Base-by-base conservation (phyloP, 2,797 vertebrate genomes). In the Clarias pachynema region DNA sequence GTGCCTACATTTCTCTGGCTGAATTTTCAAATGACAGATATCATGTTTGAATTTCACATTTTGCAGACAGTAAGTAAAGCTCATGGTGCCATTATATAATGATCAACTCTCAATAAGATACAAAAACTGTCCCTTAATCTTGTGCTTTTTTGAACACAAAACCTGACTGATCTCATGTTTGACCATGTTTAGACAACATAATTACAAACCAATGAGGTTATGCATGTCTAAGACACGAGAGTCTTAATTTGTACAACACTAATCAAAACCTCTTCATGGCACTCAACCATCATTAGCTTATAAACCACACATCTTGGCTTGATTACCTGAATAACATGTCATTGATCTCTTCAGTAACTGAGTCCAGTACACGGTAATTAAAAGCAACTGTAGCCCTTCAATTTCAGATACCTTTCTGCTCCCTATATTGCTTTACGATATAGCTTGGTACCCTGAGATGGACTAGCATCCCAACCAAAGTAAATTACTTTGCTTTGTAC, bases 11-110 rank as follows among this genome's bases (percentile, higher is more conserved):
- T 84, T 53, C 31, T 44, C 29, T 22, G 10, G 60, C 60, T 85
- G 66, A 59, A 68, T 59, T 79, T 85, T 60, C 70, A 84, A 37
- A 84, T 56, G 65, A 79, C 29, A 86, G 34, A 44, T 24, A 65
- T 70, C 40, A 84, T 68, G 59, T 65, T 83, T 65, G 29, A 49
- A 65, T 77, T 73, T 29, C 16, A 59, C 6, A n/a, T 70, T n/a
- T 18, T 73, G 2, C n/a, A 73, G 16, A 74, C 44, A 53, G 34
- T 44, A 26, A 26, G 56, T 40, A 72, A 70, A 44, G 22, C 60
- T 59, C 24, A 72, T 3, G 1, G 20, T 24, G n/a, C 1, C 29
- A 82, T n/a, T 26, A 31, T 60, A 31, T 26, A 83, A 40, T n/a
- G 0, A 31, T 20, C 14, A 62, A 8, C 29, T 60, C 20, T 75